Evolutionary conservation across 1,140 invertebrate genomes (phyloP).

Genomic region (Aphelenchoides avenae): DNA sequence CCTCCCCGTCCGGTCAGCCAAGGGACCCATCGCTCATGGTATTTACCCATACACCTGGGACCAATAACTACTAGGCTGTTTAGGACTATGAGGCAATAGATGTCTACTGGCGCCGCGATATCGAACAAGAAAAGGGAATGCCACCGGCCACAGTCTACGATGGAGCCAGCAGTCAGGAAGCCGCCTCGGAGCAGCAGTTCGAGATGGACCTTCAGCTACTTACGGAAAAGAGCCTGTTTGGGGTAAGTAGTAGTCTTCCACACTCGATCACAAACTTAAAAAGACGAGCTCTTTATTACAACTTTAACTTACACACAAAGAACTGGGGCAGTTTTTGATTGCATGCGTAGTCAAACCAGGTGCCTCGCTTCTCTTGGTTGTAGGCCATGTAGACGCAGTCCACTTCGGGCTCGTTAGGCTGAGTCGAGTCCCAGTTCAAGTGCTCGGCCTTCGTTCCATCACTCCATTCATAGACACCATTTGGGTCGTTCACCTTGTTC

Average conservation of each 20-base stretch:
- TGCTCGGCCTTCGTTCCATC: constrained; percentile 36
- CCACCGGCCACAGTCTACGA: background rate
- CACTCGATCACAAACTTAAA: background rate
- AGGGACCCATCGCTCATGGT: background rate
- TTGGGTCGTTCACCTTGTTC: constrained; percentile 42
- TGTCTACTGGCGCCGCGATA: constrained; percentile 51
- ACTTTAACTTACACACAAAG: constrained; percentile 49
- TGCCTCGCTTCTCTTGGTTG: constrained; percentile 50
- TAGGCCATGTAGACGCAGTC: constrained; percentile 55
- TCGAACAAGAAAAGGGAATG: constrained; percentile 52
- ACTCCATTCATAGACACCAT: constrained; percentile 45
- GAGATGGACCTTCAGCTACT: constrained; percentile 55
- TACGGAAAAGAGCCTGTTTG: constrained; percentile 47
- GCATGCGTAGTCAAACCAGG: constrained; percentile 55
- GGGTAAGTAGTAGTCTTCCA: constrained; percentile 36
- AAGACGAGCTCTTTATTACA: background rate
- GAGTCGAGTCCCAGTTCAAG: constrained; percentile 54
- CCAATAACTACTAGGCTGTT: constrained; percentile 8
- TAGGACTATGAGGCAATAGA: constrained; percentile 58
- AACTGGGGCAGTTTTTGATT: constrained; percentile 48
- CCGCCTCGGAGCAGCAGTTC: constrained; percentile 30
- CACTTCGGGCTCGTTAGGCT: constrained; percentile 52
- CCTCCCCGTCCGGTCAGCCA: background rate
- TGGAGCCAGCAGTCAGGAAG: constrained; percentile 11
- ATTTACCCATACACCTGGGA: background rate